These are phyloP conservation scores for Zoanthus sociatus DNA, from an alignment of 92 coral and sea anemone species.

Conservation along the genomic window DNA sequence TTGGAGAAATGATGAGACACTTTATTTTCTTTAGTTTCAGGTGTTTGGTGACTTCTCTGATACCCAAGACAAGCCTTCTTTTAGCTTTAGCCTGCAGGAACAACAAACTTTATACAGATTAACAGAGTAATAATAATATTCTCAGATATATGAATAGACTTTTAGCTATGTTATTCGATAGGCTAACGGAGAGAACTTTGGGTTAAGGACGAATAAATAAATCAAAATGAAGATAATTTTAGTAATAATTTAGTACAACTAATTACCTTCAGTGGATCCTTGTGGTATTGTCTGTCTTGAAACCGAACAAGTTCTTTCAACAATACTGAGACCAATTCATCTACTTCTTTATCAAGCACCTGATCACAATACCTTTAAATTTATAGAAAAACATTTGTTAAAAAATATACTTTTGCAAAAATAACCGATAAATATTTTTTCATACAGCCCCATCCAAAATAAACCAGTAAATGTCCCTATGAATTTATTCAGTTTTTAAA, in stretches of 20 bases:
- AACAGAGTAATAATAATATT: too few relatives aligned
- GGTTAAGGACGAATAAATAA: too few relatives aligned
- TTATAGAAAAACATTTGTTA: background rate
- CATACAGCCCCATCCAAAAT: too few relatives aligned
- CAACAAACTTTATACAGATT: background rate
- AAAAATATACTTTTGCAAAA: background rate
- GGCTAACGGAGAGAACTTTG: too few relatives aligned
- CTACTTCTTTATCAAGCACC: constrained; percentile 88
- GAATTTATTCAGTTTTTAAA: too few relatives aligned
- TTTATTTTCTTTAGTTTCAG: constrained; percentile 85
- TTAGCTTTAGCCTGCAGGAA: constrained; percentile 82
- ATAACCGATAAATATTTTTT: too few relatives aligned
- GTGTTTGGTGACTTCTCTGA: constrained; percentile 91
- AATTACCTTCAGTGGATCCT: constrained; percentile 92
- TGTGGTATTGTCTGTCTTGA: constrained; percentile 92
- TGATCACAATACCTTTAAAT: constrained; percentile 87
- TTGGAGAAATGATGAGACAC: constrained; percentile 91
- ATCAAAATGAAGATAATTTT: too few relatives aligned
- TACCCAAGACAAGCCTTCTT: constrained; percentile 88
- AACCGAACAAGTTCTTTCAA: constrained; percentile 89
- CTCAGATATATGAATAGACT: too few relatives aligned
- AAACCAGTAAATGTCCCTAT: too few relatives aligned
- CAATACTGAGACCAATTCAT: constrained; percentile 75
- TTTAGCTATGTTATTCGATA: too few relatives aligned
- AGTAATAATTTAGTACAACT: background rate